These are phyloP conservation scores for Vulpes ferrilata DNA, from an alignment of 2,113 vertebrate species.

Conservation along the genomic window DNA sequence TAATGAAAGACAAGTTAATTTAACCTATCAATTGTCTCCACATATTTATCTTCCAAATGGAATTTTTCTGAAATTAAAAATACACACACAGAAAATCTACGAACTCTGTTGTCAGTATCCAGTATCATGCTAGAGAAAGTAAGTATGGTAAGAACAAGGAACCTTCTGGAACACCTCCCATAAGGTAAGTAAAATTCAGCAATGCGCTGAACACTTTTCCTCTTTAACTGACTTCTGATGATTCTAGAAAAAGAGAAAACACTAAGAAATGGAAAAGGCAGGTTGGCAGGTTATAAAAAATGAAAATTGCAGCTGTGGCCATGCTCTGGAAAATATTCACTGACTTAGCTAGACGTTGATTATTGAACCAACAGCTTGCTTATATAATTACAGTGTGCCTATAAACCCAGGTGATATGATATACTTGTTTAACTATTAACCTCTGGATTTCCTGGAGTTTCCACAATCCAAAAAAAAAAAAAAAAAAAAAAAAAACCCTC, in stretches of 20 bases:
- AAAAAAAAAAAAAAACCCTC: neutral
- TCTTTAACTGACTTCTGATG: constrained; percentile 33
- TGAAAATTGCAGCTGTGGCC: constrained; percentile 81
- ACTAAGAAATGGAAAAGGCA: constrained; percentile 67
- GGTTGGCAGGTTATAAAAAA: constrained; percentile 79
- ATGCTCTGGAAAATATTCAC: constrained; percentile 69
- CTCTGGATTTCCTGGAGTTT: constrained; percentile 71
- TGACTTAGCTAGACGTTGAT: constrained; percentile 57
- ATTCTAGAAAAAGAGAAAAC: constrained; percentile 62
- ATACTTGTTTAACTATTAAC: constrained; percentile 75
- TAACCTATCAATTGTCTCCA: neutral
- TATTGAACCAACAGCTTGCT: constrained; percentile 78
- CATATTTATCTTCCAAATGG: neutral
- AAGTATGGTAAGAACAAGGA: constrained; percentile 18
- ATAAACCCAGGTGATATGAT: constrained; percentile 72
- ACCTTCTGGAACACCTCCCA: neutral
- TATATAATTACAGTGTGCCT: constrained; percentile 66
- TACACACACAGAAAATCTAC: neutral
- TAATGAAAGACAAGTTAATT: neutral
- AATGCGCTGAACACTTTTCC: neutral
- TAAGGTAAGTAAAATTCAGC: neutral
- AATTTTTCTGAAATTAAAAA: constrained; percentile 57
- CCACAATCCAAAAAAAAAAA: neutral
- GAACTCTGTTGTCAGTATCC: neutral
- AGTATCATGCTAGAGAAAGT: neutral